Conservation (phyloP, 2,888 invertebrate species). For the Stenodema calcarata region DNA sequence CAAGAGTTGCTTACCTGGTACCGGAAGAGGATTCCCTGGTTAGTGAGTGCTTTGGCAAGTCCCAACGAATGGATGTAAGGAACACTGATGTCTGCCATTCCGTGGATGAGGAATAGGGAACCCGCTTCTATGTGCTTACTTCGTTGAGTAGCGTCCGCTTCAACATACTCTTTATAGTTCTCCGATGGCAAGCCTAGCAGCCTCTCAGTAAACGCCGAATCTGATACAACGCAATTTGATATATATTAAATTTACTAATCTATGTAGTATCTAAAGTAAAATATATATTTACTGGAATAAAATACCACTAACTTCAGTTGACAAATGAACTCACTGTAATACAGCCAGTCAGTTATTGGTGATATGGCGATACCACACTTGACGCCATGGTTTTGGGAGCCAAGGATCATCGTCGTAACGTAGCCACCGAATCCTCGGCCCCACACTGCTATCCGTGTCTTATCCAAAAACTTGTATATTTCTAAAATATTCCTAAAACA, state of each 20-base stretch:
- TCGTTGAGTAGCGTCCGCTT: slow-evolving; percentile 87
- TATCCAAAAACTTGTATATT: slow-evolving; percentile 84
- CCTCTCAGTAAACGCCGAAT: slow-evolving; percentile 94
- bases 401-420: slow-evolving; percentile 89
- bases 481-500: slow-evolving; percentile 69
- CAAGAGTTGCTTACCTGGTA: slow-evolving; percentile 77
- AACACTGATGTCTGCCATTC: slow-evolving; percentile 89
- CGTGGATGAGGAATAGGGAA: slow-evolving; percentile 89
- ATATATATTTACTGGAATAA: no score
- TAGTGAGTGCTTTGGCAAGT: slow-evolving; percentile 85
- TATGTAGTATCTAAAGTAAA: no score
- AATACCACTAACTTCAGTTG: no score
- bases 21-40: slow-evolving; percentile 87
- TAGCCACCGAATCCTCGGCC: slow-evolving; percentile 98
- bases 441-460: slow-evolving; percentile 89
- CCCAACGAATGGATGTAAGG: slow-evolving; percentile 93
- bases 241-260: no score
- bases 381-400: slow-evolving; percentile 81
- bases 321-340: slow-evolving; percentile 77
- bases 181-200: slow-evolving; percentile 87
- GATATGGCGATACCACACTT: slow-evolving; percentile 94
- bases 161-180: slow-evolving; percentile 89
- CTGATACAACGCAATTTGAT: slow-evolving; percentile 63
- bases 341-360: slow-evolving; percentile 94
- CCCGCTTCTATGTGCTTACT: slow-evolving; percentile 87